Evolutionary conservation across 2,888 invertebrate genomes (phyloP), one percentile per base, ranked within the genome.

Genomic region (Stratiomys singularior): DNA sequence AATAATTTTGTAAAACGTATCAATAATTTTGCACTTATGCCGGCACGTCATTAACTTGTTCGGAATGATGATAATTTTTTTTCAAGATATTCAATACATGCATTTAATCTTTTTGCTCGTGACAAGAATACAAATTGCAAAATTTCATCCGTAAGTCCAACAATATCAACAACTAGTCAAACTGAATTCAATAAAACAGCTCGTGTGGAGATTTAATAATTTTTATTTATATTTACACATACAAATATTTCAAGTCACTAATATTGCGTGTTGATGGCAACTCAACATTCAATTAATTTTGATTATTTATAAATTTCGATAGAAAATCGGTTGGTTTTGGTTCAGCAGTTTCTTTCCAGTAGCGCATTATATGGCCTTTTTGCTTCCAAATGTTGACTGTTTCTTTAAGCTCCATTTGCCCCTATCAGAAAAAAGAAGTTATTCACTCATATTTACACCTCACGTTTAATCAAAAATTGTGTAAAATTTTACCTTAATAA

Each of bases 361-460:
- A 96, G 77, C 89, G 85, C 97, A 98, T 97, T 27, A 98, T 87
- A 84, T 96, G 94, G 13, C 93, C 92, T 81, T 93, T 93, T 83
- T 96, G 96, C 86, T 97, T 97, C 96, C 97, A 98, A 77, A 92
- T 90, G 81, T 94, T 90, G 0, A 93, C 93, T 0, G 93, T 89
- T 89, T 98, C 98, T 84, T 94, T 93, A 25, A 98, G 89, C 84
- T 98, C 97, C 96, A 97, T 96, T 91, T 97, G 97, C 69, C 97
- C 97, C 96, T 96, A 69, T 85, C 80, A 89, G 87, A 9, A 28
- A 67, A n/a, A 47, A 9, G 37, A 23, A 44, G 15, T 63, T 56
- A n/a, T n/a, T n/a, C n/a, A n/a, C n/a, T n/a, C n/a, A n/a, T n/a
- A n/a, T n/a, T n/a, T n/a, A n/a, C n/a, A n/a, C n/a, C n/a, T n/a